Conservation (phyloP, 2,113 vertebrate genomes). For the Oxyura jamaicensis region DNA sequence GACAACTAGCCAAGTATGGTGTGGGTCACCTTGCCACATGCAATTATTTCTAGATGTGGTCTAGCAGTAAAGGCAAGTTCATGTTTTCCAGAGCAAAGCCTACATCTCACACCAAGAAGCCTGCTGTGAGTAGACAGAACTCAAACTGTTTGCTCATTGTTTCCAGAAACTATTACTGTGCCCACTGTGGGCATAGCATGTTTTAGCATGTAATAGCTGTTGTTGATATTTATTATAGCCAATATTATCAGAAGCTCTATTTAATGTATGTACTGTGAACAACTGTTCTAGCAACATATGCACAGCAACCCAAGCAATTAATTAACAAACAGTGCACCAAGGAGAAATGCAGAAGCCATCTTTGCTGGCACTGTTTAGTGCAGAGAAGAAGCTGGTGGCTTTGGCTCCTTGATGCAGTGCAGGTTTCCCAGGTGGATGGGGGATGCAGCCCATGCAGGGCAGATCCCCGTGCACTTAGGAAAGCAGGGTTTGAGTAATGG, state of each 20-base stretch:
- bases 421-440: too few species aligned
- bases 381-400: not conserved
- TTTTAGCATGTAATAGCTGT: accelerated
- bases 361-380: not conserved
- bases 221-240: accelerated
- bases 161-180: not conserved
- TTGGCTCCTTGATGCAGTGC: not conserved
- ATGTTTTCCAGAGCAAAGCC: not conserved
- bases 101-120: not conserved
- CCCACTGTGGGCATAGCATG: accelerated
- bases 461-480: accelerated
- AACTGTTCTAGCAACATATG: accelerated
- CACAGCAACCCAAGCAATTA: not conserved
- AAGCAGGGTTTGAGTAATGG: not conserved
- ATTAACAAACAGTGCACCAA: not conserved
- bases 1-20: not conserved
- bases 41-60: not conserved
- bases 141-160: not conserved
- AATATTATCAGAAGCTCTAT: not conserved
- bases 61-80: not conserved
- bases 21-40: accelerated
- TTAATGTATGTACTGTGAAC: accelerated
- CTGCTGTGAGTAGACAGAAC: accelerated
- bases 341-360: not conserved
- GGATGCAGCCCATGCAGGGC: not conserved